Conservation (phyloP, 2,888 invertebrate species). For the Lycaena phlaeas region DNA sequence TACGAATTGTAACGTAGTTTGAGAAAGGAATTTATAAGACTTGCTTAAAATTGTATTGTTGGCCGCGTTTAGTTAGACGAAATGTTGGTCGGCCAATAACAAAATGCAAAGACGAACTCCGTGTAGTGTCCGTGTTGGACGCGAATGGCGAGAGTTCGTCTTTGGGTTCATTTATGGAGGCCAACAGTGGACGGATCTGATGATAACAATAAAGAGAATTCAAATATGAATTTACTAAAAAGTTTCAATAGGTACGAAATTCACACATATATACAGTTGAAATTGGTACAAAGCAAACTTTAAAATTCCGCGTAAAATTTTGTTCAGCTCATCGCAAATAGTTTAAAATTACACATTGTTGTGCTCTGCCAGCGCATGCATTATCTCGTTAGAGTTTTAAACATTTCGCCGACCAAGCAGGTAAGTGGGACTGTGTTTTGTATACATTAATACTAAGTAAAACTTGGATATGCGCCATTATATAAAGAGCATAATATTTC, state of each 20-base stretch:
- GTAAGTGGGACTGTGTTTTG: background rate
- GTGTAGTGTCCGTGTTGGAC: too few species aligned
- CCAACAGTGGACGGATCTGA: too few species aligned
- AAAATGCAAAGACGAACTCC: too few species aligned
- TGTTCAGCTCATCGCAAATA: background rate
- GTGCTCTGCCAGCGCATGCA: background rate
- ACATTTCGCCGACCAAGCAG: conserved; percentile 1
- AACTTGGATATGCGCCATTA: conserved; percentile 3
- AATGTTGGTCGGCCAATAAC: too few species aligned
- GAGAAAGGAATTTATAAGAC: too few species aligned
- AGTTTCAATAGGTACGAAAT: background rate
- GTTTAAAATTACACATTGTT: background rate
- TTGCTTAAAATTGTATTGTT: too few species aligned
- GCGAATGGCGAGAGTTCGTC: too few species aligned
- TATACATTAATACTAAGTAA: conserved; percentile 5
- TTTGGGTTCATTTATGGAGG: too few species aligned
- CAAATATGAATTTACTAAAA: background rate
- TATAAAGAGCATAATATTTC: conserved; percentile 5
- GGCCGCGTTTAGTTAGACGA: too few species aligned
- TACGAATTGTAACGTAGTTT: too few species aligned
- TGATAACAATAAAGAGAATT: too few species aligned
- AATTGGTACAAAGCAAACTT: too few species aligned
- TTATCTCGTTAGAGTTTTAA: conserved; percentile 7
- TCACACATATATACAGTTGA: background rate
- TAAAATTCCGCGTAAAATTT: background rate